Base-by-base conservation (phyloP, 2,113 vertebrate species). In the Scortum barcoo region DNA sequence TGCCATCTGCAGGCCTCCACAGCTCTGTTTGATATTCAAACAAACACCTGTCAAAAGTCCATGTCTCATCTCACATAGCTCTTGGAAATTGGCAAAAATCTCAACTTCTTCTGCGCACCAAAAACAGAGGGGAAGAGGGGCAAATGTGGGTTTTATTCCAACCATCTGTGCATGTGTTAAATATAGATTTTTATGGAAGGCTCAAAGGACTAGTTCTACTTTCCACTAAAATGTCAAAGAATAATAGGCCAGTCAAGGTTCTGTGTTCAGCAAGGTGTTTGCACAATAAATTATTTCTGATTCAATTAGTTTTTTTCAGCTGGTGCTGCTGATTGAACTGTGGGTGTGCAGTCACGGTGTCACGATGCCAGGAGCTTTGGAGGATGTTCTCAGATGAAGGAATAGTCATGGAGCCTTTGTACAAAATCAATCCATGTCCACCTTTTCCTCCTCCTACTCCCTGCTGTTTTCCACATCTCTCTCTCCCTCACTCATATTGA, bases 21-120 rank as follows among this genome's bases (percentile, higher is more conserved):
- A 71, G 89, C 71, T 85, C 88, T 90, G 91, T 92, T 93, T 91
- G 90, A 92, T 94, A 92, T 94, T 94, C 91, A 94, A 94, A 94
- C 92, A 95, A 94, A 94, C 93, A 94, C 93, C 92, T 93, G 92
- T 94, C 93, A 94, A 80, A 93, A 87, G 81, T 83, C 88, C 85
- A 84, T 89, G 89, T 93, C 90, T 93, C 91, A 93, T 91, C 88
- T 93, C 91, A 78, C 88, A 89, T 57, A 68, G 85, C 83, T 91
- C 82, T 90, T 93, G 91, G 91, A 93, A 92, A 91, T 80, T 91
- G 92, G 90, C 88, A 92, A 88, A 91, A 89, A 85, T 76, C 58
- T 89, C 60, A 61, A 90, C 87, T 83, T 88, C 85, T 89, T 89
- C 76, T 72, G 84, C 40, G 28, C 66, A 81, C 70, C 63, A 76